phyloP scores from a whole-genome alignment of 2,113 vertebrate genomes.

The Micronisus gabar region DNA sequence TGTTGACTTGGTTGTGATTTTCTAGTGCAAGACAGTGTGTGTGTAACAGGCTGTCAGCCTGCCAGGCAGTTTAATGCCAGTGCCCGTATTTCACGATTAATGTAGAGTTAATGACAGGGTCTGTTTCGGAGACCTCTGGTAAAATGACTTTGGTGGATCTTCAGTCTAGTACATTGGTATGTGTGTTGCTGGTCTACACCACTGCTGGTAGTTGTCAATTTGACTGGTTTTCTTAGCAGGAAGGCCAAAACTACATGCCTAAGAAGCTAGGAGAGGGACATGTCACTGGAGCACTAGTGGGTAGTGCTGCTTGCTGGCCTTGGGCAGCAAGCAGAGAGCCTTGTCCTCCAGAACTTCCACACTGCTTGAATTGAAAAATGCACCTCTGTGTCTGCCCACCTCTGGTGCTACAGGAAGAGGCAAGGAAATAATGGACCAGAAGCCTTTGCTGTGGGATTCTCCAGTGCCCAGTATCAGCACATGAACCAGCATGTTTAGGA shows the following conservation, averaged over 20 bases:
- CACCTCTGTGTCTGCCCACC: background rate
- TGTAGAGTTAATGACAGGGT: background rate
- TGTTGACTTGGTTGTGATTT: background rate
- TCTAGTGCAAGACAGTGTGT: background rate
- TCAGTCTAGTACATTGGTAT: too few species aligned
- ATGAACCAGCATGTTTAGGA: background rate
- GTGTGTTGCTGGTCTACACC: background rate
- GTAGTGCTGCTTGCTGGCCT: background rate
- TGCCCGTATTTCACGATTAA: fast-evolving
- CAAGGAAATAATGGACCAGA: background rate
- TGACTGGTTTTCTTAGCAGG: background rate
- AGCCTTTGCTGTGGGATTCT: background rate
- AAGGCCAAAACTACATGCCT: background rate
- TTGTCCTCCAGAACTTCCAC: background rate
- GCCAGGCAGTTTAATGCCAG: background rate
- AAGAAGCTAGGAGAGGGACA: background rate
- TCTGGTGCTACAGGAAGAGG: background rate
- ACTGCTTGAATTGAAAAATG: background rate
- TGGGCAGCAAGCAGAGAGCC: background rate
- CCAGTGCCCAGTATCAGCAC: background rate
- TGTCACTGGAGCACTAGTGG: background rate
- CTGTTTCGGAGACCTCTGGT: background rate
- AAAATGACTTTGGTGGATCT: background rate
- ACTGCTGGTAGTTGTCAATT: background rate
- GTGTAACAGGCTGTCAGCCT: background rate